Percentiles rank a stretch among this genome's conserved stretches.
Conservation (phyloP, 2,113 vertebrate genomes). For the Puma concolor region DNA sequence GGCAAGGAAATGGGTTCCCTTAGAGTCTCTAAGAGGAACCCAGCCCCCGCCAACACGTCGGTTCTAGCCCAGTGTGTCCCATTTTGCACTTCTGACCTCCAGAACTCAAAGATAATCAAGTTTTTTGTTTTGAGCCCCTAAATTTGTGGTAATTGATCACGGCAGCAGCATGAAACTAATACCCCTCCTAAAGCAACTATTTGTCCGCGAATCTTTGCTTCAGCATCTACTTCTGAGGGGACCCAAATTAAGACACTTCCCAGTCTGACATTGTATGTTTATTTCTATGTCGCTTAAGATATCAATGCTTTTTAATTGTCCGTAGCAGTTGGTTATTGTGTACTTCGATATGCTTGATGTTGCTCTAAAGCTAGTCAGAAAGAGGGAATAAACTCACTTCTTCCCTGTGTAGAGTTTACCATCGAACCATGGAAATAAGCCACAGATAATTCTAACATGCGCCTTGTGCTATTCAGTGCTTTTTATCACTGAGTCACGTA, state of each 20-base stretch:
- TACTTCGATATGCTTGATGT: background rate
- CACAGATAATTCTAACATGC: background rate
- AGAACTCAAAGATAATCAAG: background rate
- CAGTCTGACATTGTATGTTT: background rate
- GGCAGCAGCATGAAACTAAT: background rate
- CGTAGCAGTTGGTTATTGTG: background rate
- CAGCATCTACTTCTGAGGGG: background rate
- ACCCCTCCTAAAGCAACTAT: background rate
- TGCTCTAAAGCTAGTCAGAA: background rate
- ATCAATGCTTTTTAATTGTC: background rate
- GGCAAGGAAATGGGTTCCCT: background rate
- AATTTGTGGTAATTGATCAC: background rate
- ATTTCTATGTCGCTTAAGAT: constrained; percentile 31
- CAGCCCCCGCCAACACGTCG: background rate
- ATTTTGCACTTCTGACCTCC: background rate
- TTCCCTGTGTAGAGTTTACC: background rate
- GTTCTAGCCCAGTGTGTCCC: background rate
- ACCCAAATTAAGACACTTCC: constrained; percentile 16
- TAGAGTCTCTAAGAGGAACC: background rate
- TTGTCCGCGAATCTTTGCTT: background rate
- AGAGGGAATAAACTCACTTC: background rate
- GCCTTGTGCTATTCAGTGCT: background rate
- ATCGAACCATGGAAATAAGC: background rate
- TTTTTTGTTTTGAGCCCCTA: background rate
- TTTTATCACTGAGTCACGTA: background rate